Base-by-base conservation (phyloP, 2,113 vertebrate genomes). In the Scomber scombrus region DNA sequence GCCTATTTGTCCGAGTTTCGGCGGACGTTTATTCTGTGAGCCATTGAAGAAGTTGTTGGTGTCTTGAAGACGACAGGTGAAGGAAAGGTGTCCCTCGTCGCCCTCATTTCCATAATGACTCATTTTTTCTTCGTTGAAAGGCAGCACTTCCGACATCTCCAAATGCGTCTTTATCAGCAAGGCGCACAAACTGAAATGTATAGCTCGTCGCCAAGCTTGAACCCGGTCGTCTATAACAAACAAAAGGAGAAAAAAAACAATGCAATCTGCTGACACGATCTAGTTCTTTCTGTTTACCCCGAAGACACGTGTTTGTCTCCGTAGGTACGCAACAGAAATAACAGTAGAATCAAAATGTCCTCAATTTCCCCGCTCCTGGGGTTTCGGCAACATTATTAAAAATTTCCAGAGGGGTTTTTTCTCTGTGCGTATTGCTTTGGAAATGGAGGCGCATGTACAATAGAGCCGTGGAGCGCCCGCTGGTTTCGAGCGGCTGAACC, bases 1-100 rank as follows among this genome's bases (percentile, higher is more conserved):
- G 89, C 97, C 97, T 78, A 98, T 99, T 90, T 99, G 97, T 80
- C 97, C 97, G 90, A 97, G 96, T 93, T 99, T 99, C 40, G 97
- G 97, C 90, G 97, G 97, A 93, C 97, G 95, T 91, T 99, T 99
- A 90, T 96, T 95, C 94, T 97, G 97, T 85, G 97, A 96, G 81
- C 96, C 97, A 72, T 88, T 96, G 91, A 97, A 97, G 96, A 98
- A 98, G 94, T 97, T 97, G 95, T 97, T 97, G 95, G 97, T 98
- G 92, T 98, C 97, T 94, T 98, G 97, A 66, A 98, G 97, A 90
- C 97, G 97, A 94, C 97, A 99, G 95, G 97, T 98, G 96, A 98
- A 98, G 92, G 97, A 97, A 89, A 99, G 95, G 92, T 99, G 97
- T 88, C 95, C 95, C 86, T 97, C 96, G 82, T 97, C 97, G 82